Conservation (phyloP, 2,888 invertebrate species). For the Ceriagrion tenellum region DNA sequence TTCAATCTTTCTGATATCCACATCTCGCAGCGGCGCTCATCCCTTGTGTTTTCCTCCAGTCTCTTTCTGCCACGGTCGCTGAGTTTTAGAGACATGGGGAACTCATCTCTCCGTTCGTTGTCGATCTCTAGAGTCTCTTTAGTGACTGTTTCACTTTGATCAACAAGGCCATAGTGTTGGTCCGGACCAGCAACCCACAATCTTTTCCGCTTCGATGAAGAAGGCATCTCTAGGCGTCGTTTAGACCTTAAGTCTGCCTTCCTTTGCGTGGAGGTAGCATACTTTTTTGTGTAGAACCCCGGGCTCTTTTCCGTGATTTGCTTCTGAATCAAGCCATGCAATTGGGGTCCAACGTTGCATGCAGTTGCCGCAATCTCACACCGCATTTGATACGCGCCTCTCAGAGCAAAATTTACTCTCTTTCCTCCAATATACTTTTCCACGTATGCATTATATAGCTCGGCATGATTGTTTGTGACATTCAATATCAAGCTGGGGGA, state of each 20-base stretch:
- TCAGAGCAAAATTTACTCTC: constrained; percentile 68
- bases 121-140: background rate
- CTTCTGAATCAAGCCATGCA: background rate
- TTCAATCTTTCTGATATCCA: background rate
- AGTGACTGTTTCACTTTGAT: background rate
- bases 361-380: background rate
- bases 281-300: background rate
- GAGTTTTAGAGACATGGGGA: background rate
- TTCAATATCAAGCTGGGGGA: constrained; percentile 66
- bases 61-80: background rate
- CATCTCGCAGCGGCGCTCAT: background rate
- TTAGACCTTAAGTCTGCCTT: background rate
- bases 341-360: background rate
- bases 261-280: background rate
- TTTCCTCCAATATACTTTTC: constrained; percentile 68
- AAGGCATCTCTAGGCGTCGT: background rate
- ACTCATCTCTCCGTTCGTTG: background rate
- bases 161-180: background rate
- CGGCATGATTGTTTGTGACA: constrained; percentile 68
- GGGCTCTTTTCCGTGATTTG: background rate
- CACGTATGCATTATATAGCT: constrained; percentile 51
- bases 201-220: background rate
- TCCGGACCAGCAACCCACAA: background rate
- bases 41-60: background rate
- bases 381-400: constrained; percentile 61